Evolutionary conservation across 1,140 invertebrate species (phyloP), one percentile per base, ranked within the genome.

Genomic region (Wasmannia auropunctata): DNA sequence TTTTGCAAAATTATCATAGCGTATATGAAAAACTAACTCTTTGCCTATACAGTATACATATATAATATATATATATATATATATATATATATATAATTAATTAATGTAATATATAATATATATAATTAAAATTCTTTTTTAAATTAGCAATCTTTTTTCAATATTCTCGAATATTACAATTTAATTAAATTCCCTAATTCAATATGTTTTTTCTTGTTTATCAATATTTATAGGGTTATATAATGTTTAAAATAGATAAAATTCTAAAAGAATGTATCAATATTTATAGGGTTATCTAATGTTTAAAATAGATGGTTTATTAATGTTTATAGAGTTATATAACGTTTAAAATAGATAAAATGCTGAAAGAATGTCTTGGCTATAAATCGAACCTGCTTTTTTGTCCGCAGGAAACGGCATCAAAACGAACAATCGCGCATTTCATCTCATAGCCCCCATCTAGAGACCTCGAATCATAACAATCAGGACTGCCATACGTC

Each of bases 381-480:
- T 37, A 22, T n/a, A 49, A 4, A 63, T 16, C 0, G n/a, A 11
- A 28, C 34, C 3, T 43, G 43, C 40, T 56, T 16, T 19, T 56
- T 34, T 19, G 11, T 25, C 16, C 25, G 5, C 83, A 95, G 94
- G 91, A 95, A 95, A 94, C 94, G 93, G 85, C 91, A 93, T 79
- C 94, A 94, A 85, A 91, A 92, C 46, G 93, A 94, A 37, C 93
- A 93, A 60, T 75, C 90, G n/a, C 93, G 93, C 83, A 90, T 92
- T 90, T 91, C 93, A 67, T 88, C 91, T 58, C 88, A 90, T 28
- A 93, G 87, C 80, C 88, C 92, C 6, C 91, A 94, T 54, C 83
- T 91, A 56, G 92, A 93, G 49, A 87, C 91, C 63, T 88, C 90
- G 63, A 90, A 92, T 54, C 90, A 92, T 65, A 90, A 93, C 75